Conservation (phyloP, 2,113 vertebrate species). For the Chaenocephalus aceratus region DNA sequence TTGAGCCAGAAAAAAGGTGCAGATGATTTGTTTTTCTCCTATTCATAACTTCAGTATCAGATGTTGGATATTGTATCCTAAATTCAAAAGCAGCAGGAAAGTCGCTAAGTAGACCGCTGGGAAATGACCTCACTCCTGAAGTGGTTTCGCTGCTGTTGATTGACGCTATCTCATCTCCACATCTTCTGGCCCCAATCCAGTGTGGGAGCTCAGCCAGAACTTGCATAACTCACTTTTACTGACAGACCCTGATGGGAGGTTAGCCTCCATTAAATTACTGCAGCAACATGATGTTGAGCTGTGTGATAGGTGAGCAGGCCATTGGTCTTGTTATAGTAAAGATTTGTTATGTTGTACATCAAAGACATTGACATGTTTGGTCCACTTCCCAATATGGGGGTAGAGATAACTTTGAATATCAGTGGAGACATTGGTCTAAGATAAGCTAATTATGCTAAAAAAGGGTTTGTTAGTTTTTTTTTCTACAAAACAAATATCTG, state of each 20-base stretch:
- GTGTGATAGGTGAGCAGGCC: constrained; percentile 10
- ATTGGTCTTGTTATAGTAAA: constrained; percentile 1
- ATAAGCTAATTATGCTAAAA: not conserved
- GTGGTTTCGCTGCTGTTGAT: constrained; percentile 56
- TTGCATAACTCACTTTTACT: constrained; percentile 55
- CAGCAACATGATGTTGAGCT: constrained; percentile 22
- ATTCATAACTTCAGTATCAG: constrained; percentile 34
- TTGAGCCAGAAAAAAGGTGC: not conserved
- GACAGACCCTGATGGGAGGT: constrained; percentile 37
- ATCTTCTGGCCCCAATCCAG: constrained; percentile 59
- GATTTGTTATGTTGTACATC: constrained; percentile 25
- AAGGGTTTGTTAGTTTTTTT: too few relatives aligned
- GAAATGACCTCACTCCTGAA: constrained; percentile 63
- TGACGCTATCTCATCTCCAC: constrained; percentile 64
- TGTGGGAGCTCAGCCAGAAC: constrained; percentile 44
- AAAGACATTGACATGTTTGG: constrained; percentile 7
- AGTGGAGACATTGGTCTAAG: not conserved
- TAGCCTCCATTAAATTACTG: constrained; percentile 27
- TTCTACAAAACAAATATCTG: too few relatives aligned
- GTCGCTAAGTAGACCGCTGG: constrained; percentile 34
- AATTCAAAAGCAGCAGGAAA: constrained; percentile 47
- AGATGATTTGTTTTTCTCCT: constrained; percentile 42
- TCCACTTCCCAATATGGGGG: not conserved
- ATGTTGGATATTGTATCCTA: constrained; percentile 25
- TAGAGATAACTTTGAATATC: not conserved